Conservation (phyloP, 2,113 vertebrate genomes). For the Myotis yumanensis region DNA sequence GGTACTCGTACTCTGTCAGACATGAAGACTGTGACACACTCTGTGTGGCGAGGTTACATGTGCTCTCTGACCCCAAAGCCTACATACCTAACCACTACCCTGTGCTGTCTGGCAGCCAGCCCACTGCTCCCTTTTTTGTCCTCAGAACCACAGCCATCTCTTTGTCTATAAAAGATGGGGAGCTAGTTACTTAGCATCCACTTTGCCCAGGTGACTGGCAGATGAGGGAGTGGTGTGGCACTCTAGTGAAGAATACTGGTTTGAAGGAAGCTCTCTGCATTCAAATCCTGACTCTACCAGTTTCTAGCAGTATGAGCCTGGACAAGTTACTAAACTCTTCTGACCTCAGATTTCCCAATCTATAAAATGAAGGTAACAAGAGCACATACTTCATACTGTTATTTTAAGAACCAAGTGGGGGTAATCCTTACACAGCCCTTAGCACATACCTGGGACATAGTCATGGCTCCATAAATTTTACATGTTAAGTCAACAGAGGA, state of each 20-base stretch:
- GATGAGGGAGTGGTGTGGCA: fast-evolving
- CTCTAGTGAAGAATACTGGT: not conserved
- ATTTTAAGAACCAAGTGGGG: not conserved
- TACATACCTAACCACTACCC: not conserved
- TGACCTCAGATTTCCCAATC: not conserved
- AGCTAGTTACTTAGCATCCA: fast-evolving
- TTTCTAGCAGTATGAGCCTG: too few species aligned
- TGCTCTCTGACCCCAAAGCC: not conserved
- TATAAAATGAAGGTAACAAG: not conserved
- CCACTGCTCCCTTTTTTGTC: not conserved
- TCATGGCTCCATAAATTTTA: not conserved
- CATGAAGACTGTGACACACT: not conserved
- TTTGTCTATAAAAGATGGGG: not conserved
- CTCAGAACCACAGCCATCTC: not conserved
- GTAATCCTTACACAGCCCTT: not conserved
- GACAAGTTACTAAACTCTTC: not conserved
- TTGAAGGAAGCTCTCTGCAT: not conserved
- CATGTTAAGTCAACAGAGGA: not conserved
- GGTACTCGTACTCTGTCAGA: not conserved
- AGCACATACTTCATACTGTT: too few species aligned
- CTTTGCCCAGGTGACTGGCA: not conserved
- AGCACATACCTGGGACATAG: not conserved
- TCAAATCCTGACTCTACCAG: not conserved
- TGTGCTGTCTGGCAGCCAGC: not conserved
- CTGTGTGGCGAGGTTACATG: too few species aligned